These are phyloP conservation scores for Petroica traversi DNA, from an alignment of 2,113 vertebrate genomes.

Conservation along the genomic window DNA sequence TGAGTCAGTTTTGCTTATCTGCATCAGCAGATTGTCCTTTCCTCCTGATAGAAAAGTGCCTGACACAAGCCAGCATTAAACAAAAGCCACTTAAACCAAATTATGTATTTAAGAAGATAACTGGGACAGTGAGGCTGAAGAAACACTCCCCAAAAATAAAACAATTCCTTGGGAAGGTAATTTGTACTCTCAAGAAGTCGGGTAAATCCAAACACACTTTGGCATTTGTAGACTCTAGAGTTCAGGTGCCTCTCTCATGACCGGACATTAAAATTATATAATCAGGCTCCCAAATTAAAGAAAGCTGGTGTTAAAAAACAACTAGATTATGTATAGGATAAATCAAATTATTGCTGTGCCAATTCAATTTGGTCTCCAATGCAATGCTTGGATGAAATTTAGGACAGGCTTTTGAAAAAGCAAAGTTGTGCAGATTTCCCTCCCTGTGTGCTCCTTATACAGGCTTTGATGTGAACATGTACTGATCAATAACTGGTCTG, in stretches of 20 bases:
- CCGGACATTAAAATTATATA: neutral
- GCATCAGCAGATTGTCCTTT: neutral
- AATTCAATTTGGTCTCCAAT: neutral
- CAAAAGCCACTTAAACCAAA: neutral
- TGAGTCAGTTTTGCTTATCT: slow-evolving; percentile 15
- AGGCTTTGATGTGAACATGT: neutral
- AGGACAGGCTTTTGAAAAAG: neutral
- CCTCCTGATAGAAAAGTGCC: neutral
- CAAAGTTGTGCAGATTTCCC: neutral
- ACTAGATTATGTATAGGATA: neutral
- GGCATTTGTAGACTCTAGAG: neutral
- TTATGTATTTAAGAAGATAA: neutral
- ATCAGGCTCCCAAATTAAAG: neutral
- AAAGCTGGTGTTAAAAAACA: neutral
- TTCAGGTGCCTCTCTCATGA: neutral
- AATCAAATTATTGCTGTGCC: neutral
- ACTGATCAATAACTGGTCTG: neutral
- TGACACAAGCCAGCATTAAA: rapidly evolving
- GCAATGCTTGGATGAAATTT: rapidly evolving
- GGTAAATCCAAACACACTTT: neutral
- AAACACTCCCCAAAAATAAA: neutral
- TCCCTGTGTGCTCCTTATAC: neutral
- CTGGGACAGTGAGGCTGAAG: neutral
- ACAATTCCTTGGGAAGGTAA: neutral
- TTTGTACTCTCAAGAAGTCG: neutral